phyloP scores from a whole-genome alignment of 1,140 invertebrate species.

The Drosophila tristis region DNA sequence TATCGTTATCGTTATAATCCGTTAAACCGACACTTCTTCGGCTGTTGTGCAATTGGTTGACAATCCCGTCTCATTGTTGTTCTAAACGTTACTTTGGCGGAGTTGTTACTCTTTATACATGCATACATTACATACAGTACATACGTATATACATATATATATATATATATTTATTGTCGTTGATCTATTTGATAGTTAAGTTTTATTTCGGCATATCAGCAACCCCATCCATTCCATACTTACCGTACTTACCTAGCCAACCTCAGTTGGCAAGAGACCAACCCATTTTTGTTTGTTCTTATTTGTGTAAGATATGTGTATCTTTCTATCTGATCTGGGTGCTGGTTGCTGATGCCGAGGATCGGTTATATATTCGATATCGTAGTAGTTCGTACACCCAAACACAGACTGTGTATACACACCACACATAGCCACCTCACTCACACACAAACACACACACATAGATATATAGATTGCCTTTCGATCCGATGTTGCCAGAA shows the following conservation, averaged over 20 bases:
- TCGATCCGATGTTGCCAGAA: slow-evolving; percentile 66
- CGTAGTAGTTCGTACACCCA: slow-evolving; percentile 48
- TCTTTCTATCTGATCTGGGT: slow-evolving; percentile 50
- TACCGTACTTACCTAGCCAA: neutral
- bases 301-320: slow-evolving; percentile 62
- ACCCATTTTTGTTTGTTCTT: slow-evolving; percentile 29
- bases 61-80: slow-evolving; percentile 62
- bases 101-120: slow-evolving; percentile 31
- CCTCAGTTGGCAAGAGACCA: slow-evolving; percentile 1
- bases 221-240: slow-evolving; percentile 15
- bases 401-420: slow-evolving; percentile 1
- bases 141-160: neutral
- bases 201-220: slow-evolving; percentile 54
- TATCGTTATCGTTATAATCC: slow-evolving; percentile 39
- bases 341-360: slow-evolving; percentile 61
- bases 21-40: slow-evolving; percentile 48
- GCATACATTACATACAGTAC: slow-evolving; percentile 16
- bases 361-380: slow-evolving; percentile 25
- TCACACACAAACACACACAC: slow-evolving; percentile 10
- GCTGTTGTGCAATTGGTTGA: slow-evolving; percentile 70
- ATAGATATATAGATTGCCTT: slow-evolving; percentile 60
- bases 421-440: slow-evolving; percentile 17
- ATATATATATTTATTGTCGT: slow-evolving; percentile 54
- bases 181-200: slow-evolving; percentile 66
- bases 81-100: slow-evolving; percentile 64